These are phyloP conservation scores for Mustela erminea DNA, from an alignment of 2,797 vertebrate genomes.

Conservation along the genomic window DNA sequence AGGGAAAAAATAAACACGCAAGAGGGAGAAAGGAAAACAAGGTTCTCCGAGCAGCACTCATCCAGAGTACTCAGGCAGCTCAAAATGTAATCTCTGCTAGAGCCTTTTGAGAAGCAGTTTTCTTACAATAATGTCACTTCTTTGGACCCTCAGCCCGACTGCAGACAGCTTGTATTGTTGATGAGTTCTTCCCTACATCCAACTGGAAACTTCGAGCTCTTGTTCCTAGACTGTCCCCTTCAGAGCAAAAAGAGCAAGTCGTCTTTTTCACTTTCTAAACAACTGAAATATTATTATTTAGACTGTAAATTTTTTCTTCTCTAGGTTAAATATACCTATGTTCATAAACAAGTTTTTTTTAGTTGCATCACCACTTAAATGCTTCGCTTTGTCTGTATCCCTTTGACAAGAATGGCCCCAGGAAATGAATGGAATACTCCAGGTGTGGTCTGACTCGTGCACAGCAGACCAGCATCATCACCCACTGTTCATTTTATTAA, in stretches of 20 bases:
- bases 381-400: background rate
- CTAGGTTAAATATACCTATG: background rate
- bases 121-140: background rate
- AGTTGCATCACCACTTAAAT: background rate
- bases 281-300: background rate
- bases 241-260: slow-evolving; percentile 8
- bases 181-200: background rate
- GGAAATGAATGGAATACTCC: slow-evolving; percentile 13
- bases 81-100: background rate
- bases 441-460: background rate
- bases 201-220: background rate
- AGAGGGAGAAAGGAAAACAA: background rate
- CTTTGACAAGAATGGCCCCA: background rate
- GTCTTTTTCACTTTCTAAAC: slow-evolving; percentile 12
- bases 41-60: background rate
- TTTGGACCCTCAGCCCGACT: background rate
- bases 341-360: slow-evolving; percentile 9
- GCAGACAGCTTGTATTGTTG: background rate
- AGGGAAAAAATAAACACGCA: background rate
- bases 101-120: background rate
- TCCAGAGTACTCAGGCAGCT: background rate
- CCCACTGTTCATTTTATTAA: slow-evolving; percentile 15
- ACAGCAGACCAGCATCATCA: background rate
- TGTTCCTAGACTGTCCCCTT: background rate
- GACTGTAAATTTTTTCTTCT: background rate